Evolutionary conservation across 1,140 invertebrate genomes (phyloP), one percentile per base, ranked within the genome.

Genomic region (Gonioctena quinquepunctata): DNA sequence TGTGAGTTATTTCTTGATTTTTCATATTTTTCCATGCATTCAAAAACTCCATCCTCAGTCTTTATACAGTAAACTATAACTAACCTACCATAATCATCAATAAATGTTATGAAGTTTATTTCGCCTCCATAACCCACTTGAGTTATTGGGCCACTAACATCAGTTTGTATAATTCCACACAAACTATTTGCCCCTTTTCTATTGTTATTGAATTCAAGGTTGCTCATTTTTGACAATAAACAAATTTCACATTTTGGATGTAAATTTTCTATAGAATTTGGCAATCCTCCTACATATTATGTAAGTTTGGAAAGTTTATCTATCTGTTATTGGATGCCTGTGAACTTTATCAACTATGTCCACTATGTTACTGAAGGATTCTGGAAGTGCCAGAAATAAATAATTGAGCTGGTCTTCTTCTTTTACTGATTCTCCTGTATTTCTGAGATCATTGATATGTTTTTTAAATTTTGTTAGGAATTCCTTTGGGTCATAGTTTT

Each of bases 11-110:
- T 63, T 33, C 68, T 49, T 70, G 64, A 26, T 52, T 70, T 74
- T 33, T 63, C 22, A 72, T 69, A 81, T 21, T 63, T 16, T 54
- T 68, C 65, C 65, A 78, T 78, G 25, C 19, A 49, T 7, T 77
- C 21, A 27, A 75, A 75, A 4, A 80, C 80, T 64, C 83, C 70
- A 77, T 70, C 64, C 72, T 83, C 82, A 8, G 18, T 54, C 69
- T 79, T 79, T 2, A 83, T 42, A 73, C 81, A 81, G 71, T 82
- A 82, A 13, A 79, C 74, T 50, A 75, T 71, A n/a, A 69, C 75
- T 69, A 70, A 78, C 26, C 75, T 74, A 11, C 71, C 72, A 21
- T 21, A 72, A 49, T 83, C 80, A 70, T 82, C 79, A 19, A 79
- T 76, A 69, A 82, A 83, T 0, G 71, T 76, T 3, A 82, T 5